Percentiles rank a stretch among this genome's conserved stretches.
These are phyloP conservation scores for Scarus forsteni DNA, from an alignment of 2,797 vertebrate genomes.

Conservation along the genomic window DNA sequence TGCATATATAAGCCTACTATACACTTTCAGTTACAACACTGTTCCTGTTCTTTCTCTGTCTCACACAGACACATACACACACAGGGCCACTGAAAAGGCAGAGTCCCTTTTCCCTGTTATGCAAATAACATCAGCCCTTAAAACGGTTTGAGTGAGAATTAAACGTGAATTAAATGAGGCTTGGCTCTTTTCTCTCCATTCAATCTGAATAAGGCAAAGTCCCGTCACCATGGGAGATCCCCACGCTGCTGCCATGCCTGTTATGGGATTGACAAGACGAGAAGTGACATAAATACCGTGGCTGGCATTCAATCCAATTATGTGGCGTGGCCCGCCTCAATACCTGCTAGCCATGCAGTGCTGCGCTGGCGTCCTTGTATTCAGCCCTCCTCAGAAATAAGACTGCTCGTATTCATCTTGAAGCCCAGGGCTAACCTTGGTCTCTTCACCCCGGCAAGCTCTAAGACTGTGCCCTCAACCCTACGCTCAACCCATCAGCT, in stretches of 20 bases:
- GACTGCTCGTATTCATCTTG: conserved; percentile 67
- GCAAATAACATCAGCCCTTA: conserved; percentile 92
- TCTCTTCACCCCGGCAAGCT: conserved; percentile 81
- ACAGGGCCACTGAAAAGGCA: conserved; percentile 81
- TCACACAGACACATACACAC: conserved; percentile 53
- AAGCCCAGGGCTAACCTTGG: conserved; percentile 61
- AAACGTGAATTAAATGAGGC: conserved; percentile 98
- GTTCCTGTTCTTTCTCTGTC: conserved; percentile 66
- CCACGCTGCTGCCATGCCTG: conserved; percentile 92
- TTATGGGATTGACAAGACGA: conserved; percentile 97
- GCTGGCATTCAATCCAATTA: conserved; percentile 98
- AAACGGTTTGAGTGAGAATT: conserved; percentile 91
- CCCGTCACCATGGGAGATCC: conserved; percentile 87
- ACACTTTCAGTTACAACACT: conserved; percentile 81
- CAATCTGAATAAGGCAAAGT: conserved; percentile 88
- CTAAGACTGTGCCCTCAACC: conserved; percentile 86
- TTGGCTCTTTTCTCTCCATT: conserved; percentile 83
- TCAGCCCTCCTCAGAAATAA: conserved; percentile 84
- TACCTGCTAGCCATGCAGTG: conserved; percentile 91
- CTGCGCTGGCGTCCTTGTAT: conserved; percentile 92
- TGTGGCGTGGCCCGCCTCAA: conserved; percentile 93
- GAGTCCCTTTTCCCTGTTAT: conserved; percentile 93
- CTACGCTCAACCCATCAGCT: conserved; percentile 91
- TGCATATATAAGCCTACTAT: conserved; percentile 82
- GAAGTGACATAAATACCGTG: conserved; percentile 99